A percentile compares a stretch with the other conserved stretches of the same genome.
These are phyloP conservation scores for Myotis vivesi DNA, from an alignment of 2,797 vertebrate genomes.

Conservation along the genomic window DNA sequence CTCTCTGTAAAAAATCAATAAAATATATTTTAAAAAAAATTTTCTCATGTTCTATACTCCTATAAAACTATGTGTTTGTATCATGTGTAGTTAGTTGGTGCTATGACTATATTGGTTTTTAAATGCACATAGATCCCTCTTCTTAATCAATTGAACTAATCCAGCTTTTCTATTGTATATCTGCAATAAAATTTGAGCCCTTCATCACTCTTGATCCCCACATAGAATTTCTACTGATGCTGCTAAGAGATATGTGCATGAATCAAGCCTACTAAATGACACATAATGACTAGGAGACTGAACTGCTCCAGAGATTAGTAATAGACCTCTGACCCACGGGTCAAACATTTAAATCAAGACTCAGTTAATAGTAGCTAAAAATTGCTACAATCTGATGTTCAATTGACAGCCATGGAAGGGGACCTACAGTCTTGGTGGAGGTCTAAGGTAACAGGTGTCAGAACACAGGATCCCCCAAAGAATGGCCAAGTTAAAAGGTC, in stretches of 20 bases:
- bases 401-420: slow-evolving; percentile 23
- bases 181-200: slow-evolving; percentile 38
- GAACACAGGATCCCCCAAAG: neutral
- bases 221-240: slow-evolving; percentile 36
- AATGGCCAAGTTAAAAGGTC: neutral
- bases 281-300: slow-evolving; percentile 11
- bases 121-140: neutral
- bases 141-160: slow-evolving; percentile 9
- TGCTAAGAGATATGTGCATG: slow-evolving; percentile 27
- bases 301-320: slow-evolving; percentile 47
- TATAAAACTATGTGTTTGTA: neutral
- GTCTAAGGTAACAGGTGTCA: slow-evolving; percentile 14
- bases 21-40: too few relatives aligned
- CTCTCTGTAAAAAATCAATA: too few relatives aligned
- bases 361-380: slow-evolving; percentile 55
- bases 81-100: neutral
- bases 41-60: neutral
- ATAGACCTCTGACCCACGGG: slow-evolving; percentile 52
- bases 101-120: neutral
- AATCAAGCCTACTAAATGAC: slow-evolving; percentile 52
- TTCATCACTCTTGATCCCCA: neutral
- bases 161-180: neutral
- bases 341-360: slow-evolving; percentile 53
- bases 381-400: slow-evolving; percentile 30
- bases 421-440: neutral